Conservation (phyloP, 2,888 invertebrate genomes). For the Eupithecia dodoneata region DNA sequence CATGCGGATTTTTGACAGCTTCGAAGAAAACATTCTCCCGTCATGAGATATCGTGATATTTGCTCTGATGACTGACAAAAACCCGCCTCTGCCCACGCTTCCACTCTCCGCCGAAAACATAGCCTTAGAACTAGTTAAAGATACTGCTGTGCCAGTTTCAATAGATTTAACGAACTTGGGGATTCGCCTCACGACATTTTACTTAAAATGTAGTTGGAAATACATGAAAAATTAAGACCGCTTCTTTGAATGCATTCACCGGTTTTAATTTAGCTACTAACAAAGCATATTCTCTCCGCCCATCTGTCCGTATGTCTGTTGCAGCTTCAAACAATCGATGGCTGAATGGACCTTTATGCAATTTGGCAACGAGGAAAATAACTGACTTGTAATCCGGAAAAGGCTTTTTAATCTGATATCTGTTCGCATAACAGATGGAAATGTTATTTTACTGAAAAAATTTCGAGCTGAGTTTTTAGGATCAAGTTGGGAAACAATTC, state of each 20-base stretch:
- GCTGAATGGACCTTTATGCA: not conserved
- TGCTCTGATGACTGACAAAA: not conserved
- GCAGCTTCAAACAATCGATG: not conserved
- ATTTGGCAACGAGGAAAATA: not conserved
- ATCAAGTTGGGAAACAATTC: not conserved
- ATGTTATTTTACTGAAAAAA: not conserved
- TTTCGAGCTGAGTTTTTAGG: not conserved
- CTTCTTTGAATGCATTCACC: not conserved
- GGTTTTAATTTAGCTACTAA: not conserved
- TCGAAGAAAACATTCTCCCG: not conserved
- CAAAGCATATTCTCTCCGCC: not conserved
- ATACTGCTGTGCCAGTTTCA: conserved; percentile 51
- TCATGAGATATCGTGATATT: not conserved
- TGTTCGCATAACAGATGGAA: not conserved
- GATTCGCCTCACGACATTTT: conserved; percentile 55
- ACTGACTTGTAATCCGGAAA: not conserved
- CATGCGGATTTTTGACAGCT: not conserved
- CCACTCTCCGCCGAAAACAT: not conserved
- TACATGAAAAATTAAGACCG: not conserved
- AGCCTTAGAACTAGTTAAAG: conserved; percentile 19
- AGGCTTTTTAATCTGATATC: too few species aligned
- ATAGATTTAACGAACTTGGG: conserved; percentile 61
- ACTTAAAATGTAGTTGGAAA: conserved; percentile 7
- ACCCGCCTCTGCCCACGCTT: not conserved
- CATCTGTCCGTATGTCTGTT: not conserved